Base-by-base conservation (phyloP, 2,797 vertebrate species). In the Gymnothorax reevesii region DNA sequence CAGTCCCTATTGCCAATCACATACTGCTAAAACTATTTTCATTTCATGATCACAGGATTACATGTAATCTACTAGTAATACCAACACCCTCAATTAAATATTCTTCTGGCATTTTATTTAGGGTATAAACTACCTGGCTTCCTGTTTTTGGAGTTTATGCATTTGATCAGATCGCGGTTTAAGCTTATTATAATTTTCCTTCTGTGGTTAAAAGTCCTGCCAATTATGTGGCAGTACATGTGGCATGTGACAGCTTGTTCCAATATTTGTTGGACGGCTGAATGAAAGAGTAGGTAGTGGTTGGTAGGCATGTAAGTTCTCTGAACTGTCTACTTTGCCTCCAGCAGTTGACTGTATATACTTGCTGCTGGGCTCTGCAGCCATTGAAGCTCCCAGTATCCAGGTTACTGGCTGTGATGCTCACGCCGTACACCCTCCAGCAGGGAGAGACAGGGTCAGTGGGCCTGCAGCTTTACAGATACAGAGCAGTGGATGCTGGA, bases 331-430 rank as follows among this genome's bases (percentile, higher is more conserved):
- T 64, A 10, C 66, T 27, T 62, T 52, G 83, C 57, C 55, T 59
- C 82, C 54, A 57, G 57, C 15, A 83, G 3, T 42, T 3, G 59
- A 20, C 20, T 49, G 55, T 57, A 7, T 22, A 9, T 82, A 88
- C 87, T 89, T 25, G 75, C 85, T 15, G 7, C 7, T 86, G 62
- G 71, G 66, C 64, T 87, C 89, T 91, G 92, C 94, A 94, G 90
- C 92, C 90, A 89, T 92, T 89, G 85, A 88, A 84, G 92, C 94
- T 85, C 89, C 94, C 92, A 93, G 91, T 88, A 12, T 92, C 89
- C 92, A 93, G 90, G 92, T 90, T 79, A 82, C 73, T 83, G 80
- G 92, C 91, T 88, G 86, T 82, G 91, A 93, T 91, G 90, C 88
- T 83, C 88, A 87, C 89, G 92, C 89, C 82, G 87, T 92, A 92